A percentile compares a stretch with the other conserved stretches of the same genome.
Evolutionary conservation across 2,113 vertebrate species (phyloP).

Genomic region (Lontra canadensis): DNA sequence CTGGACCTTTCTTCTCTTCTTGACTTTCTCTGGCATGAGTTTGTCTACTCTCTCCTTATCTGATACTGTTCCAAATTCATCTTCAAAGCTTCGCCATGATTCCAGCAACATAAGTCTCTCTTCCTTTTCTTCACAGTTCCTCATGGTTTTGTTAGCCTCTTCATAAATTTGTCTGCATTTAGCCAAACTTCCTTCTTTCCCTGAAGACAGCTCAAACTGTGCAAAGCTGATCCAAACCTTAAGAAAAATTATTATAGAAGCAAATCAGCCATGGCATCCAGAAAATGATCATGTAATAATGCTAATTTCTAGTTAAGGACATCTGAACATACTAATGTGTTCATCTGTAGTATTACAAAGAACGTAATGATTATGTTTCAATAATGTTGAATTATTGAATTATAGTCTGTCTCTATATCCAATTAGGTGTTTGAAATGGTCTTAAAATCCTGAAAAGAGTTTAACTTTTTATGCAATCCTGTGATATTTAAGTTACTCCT

Average conservation of each 20-base stretch:
- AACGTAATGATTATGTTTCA: not conserved
- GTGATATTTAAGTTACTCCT: not conserved
- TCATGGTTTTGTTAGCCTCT: slow-evolving; percentile 95
- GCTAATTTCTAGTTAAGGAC: not conserved
- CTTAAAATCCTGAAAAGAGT: not conserved
- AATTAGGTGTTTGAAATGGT: not conserved
- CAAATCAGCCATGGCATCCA: slow-evolving; percentile 50
- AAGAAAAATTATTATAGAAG: not conserved
- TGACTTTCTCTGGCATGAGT: slow-evolving; percentile 98
- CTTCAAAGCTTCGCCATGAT: slow-evolving; percentile 94
- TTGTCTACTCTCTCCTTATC: slow-evolving; percentile 91
- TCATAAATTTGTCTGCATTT: slow-evolving; percentile 94
- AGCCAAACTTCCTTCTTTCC: slow-evolving; percentile 84
- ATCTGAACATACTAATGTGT: not conserved
- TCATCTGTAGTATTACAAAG: not conserved
- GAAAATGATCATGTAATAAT: not conserved
- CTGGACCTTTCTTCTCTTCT: slow-evolving; percentile 98
- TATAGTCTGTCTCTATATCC: not conserved
- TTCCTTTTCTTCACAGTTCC: slow-evolving; percentile 97
- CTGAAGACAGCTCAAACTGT: slow-evolving; percentile 94
- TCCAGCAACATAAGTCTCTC: slow-evolving; percentile 97
- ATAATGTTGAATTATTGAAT: not conserved
- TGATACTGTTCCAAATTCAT: slow-evolving; percentile 88
- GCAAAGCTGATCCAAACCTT: slow-evolving; percentile 99
- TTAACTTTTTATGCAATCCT: not conserved